Base-by-base conservation (phyloP, 2,888 invertebrate genomes). In the Trichacis sp. region DNA sequence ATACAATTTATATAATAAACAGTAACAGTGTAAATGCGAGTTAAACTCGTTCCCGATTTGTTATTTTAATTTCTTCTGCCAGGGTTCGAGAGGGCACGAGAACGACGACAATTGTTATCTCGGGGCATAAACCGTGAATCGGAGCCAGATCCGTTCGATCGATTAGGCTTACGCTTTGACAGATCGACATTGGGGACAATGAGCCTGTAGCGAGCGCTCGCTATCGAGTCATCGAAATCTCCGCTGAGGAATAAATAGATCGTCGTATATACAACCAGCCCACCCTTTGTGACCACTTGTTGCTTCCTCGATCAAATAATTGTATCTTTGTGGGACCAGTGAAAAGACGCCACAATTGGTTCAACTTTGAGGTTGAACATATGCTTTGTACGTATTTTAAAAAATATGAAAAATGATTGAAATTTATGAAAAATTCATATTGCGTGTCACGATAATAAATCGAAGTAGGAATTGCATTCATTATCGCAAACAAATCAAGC, bases 141-240 rank as follows among this genome's bases (percentile, higher is more conserved):
- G n/a, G 17, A 20, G 45, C 45, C 3, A n/a, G 45, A 45, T 45
- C 45, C 9, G 19, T 18, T n/a, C 29, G 24, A 24, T 24, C 45
- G 45, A 45, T 45, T 45, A 45, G 45, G 11, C 19, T 45, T 12
- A 12, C 9, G 36, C 36, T 36, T 36, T 36, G 36, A 36, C 36
- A 36, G 36, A 36, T 36, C 36, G 36, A 12, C 36, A 24, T 24
- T 24, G 24, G 42, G 42, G 5, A 47, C 29, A 19, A 33, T 33
- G 48, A 47, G 24, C 19, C 19, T 11, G 19, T 11, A 18, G 9
- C 47, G 40, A 46, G 48, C 33, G 38, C 59, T 40, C 45, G 11
- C 45, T 60, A 60, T 60, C 60, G 43, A 49, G 46, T 48, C 60
- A 60, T 60, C 53, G 53, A 60, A 60, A 54, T 60, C 60, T 47